These are phyloP conservation scores for Drosophila aldrichi DNA, from an alignment of 2,888 invertebrate genomes.

Conservation along the genomic window DNA sequence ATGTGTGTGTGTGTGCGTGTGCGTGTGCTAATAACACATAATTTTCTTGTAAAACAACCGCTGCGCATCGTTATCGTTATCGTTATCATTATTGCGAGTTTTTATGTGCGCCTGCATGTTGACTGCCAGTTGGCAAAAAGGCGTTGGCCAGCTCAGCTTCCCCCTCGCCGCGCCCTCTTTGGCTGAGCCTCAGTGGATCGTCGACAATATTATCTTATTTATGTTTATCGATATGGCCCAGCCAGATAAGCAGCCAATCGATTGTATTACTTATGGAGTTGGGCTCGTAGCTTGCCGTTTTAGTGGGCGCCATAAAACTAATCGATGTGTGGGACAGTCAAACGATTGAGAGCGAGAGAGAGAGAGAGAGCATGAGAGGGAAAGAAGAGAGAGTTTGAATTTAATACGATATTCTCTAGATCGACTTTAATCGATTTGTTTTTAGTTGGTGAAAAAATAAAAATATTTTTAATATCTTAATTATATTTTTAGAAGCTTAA, in stretches of 20 bases:
- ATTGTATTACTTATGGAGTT: slow-evolving; percentile 39
- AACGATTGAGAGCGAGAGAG: background rate
- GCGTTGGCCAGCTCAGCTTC: slow-evolving; percentile 40
- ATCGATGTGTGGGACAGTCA: slow-evolving; percentile 1
- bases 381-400: background rate
- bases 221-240: slow-evolving; percentile 77
- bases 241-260: slow-evolving; percentile 68
- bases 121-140: slow-evolving; percentile 57
- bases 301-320: slow-evolving; percentile 70
- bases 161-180: background rate
- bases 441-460: background rate
- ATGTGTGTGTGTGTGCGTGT: slow-evolving; percentile 16
- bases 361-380: no score
- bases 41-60: slow-evolving; percentile 82
- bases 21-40: slow-evolving; percentile 77
- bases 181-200: slow-evolving; percentile 23
- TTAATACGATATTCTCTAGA: background rate
- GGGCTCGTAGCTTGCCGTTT: slow-evolving; percentile 75
- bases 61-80: slow-evolving; percentile 80
- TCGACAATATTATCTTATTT: slow-evolving; percentile 78
- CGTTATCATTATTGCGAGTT: slow-evolving; percentile 77
- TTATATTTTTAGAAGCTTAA: background rate
- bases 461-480: background rate
- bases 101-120: slow-evolving; percentile 80
- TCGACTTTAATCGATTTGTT: background rate